Base-by-base conservation (phyloP, 2,888 invertebrate species). In the Uloborus plumipes region DNA sequence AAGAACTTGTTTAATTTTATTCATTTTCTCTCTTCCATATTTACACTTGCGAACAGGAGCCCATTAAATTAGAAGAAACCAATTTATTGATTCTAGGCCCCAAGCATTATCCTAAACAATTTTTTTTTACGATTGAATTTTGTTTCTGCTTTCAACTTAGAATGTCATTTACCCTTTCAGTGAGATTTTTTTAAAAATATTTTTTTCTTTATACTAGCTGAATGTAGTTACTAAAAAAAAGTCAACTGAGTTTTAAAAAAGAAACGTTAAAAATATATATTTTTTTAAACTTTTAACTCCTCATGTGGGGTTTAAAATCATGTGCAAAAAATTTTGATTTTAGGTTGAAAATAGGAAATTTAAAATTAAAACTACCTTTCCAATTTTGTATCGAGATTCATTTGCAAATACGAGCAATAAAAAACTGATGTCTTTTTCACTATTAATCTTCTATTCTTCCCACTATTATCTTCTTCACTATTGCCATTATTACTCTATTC, bases 1-100 rank as follows among this genome's bases (percentile, higher is more conserved):
- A 59, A 78, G 72, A 65, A 58, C 53, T 11, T 51, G 62, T 55
- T 51, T 73, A 67, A 62, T 79, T 79, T 73, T 73, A 72, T 79
- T 73, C 67, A 73, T 79, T 79, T 73, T 79, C 78, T 39, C 66
- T 50, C 59, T 61, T 71, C 72, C 65, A 47, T 66, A 61, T 77
- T 77, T 71, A 70, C 58, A 64, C 67, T 79, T 67, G 55, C 73
- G 66, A 79, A 67, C 66, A 79, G 59, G 73, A 79, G 47, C 67
- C 50, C 59, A 58, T 64, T 67, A 79, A 79, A 79, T 79, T 79
- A 73, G 79, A 61, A 67, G 72, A 79, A 79, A 79, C 79, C 79
- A 53, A 79, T 79, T 79, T 79, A 79, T 79, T 79, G 79, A 79
- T 79, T 79, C 73, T 73, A 47, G 67, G 72, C 79, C 39, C 78